Percentiles rank a stretch among this genome's conserved stretches.
phyloP scores from a whole-genome alignment of 2,113 vertebrate genomes.

The Indicator maculatus region DNA sequence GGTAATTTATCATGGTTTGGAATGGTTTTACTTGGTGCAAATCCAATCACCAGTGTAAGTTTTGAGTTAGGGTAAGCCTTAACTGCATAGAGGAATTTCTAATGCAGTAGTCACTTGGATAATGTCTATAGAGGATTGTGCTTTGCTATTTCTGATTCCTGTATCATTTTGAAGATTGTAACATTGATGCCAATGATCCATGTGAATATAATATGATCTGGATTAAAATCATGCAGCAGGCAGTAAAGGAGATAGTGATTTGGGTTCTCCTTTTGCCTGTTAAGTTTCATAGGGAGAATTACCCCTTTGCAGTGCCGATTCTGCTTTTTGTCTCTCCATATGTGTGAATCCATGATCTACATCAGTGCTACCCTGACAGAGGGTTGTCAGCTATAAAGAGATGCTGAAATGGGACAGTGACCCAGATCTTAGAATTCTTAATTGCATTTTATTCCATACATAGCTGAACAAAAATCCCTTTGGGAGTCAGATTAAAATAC shows the following conservation, averaged over 20 bases:
- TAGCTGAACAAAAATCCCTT: not conserved
- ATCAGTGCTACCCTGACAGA: not conserved
- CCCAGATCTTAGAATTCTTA: conserved; percentile 29
- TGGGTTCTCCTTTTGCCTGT: not conserved
- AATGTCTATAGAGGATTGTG: not conserved
- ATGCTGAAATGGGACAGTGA: conserved; percentile 12
- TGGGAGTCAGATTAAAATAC: not conserved
- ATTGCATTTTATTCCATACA: not conserved
- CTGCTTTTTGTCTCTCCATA: not conserved
- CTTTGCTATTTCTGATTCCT: not conserved
- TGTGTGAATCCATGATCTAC: not conserved
- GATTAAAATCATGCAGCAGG: not conserved
- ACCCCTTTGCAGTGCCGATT: not conserved
- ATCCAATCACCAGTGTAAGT: not conserved
- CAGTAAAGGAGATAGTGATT: not conserved
- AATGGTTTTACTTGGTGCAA: not conserved
- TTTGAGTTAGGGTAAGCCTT: not conserved
- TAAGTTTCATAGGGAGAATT: not conserved
- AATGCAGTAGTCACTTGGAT: not conserved
- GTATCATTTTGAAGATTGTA: not conserved
- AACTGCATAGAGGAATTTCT: not conserved
- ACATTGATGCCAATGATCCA: not conserved
- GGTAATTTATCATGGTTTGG: not conserved
- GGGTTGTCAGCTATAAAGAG: not conserved
- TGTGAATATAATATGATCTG: not conserved